phyloP scores from a whole-genome alignment of 2,888 invertebrate genomes.

The Chymomyza procnemis region DNA sequence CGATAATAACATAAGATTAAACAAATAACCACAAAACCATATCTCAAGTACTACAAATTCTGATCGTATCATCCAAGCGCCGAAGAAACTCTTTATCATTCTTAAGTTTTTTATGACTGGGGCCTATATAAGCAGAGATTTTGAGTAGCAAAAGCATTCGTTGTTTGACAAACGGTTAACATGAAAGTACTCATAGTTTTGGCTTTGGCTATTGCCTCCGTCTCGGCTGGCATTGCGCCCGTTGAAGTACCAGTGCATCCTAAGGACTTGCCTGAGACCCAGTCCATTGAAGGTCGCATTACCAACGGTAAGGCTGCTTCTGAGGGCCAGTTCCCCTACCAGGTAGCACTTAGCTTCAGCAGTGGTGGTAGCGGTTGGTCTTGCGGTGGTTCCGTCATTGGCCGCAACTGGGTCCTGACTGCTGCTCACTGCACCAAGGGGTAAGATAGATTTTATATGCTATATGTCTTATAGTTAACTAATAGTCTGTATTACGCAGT shows the following conservation, averaged over 20 bases:
- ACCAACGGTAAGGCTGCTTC: slow-evolving; percentile 38
- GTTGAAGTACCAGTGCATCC: slow-evolving; percentile 48
- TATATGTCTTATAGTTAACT: background rate
- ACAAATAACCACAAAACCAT: background rate
- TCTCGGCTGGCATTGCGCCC: slow-evolving; percentile 46
- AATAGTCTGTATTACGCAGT: too few relatives aligned
- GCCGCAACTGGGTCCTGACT: slow-evolving; percentile 26
- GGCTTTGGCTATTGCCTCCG: slow-evolving; percentile 57
- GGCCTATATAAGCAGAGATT: slow-evolving; percentile 9
- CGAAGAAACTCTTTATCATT: background rate
- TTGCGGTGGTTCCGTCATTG: slow-evolving; percentile 42
- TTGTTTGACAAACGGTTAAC: slow-evolving; percentile 34
- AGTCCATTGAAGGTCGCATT: slow-evolving; percentile 34
- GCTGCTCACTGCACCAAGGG: slow-evolving; percentile 42
- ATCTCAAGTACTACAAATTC: background rate
- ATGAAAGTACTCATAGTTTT: slow-evolving; percentile 65
- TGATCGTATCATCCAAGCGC: background rate
- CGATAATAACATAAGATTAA: background rate
- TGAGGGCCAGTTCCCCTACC: slow-evolving; percentile 42
- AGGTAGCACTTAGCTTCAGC: slow-evolving; percentile 50
- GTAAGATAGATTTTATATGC: slow-evolving; percentile 34
- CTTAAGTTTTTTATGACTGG: background rate
- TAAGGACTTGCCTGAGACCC: slow-evolving; percentile 37
- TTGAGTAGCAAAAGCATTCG: slow-evolving; percentile 29
- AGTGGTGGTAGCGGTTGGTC: slow-evolving; percentile 5